Conservation (phyloP, 2,797 vertebrate genomes). For the Gambusia yucatana region DNA sequence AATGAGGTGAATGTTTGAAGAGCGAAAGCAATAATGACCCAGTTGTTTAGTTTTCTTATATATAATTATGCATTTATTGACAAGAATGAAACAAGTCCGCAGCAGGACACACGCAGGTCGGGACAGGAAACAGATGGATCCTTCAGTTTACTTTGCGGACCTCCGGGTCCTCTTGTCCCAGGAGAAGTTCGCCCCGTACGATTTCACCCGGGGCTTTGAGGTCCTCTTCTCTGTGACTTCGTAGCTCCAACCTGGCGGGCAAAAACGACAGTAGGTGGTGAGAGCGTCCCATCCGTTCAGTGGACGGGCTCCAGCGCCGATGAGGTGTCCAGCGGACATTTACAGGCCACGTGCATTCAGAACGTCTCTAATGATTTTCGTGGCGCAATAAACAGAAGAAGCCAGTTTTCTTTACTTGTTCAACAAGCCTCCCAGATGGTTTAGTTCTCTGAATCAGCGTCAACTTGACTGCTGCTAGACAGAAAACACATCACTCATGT, state of each 20-base stretch:
- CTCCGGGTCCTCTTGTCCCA: slow-evolving; percentile 97
- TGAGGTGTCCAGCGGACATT: slow-evolving; percentile 68
- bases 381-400: slow-evolving; percentile 71
- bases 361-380: slow-evolving; percentile 63
- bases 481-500: slow-evolving; percentile 6
- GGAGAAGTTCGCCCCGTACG: slow-evolving; percentile 97
- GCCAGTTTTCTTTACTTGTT: slow-evolving; percentile 59
- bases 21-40: slow-evolving; percentile 56
- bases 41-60: slow-evolving; percentile 73
- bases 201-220: slow-evolving; percentile 94
- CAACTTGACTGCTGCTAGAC: slow-evolving; percentile 20
- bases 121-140: slow-evolving; percentile 72
- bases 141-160: slow-evolving; percentile 91
- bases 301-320: slow-evolving; percentile 59
- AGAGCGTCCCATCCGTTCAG: slow-evolving; percentile 53
- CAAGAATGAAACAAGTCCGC: slow-evolving; percentile 82
- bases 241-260: slow-evolving; percentile 92
- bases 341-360: slow-evolving; percentile 67
- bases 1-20: slow-evolving; percentile 75
- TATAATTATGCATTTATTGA: slow-evolving; percentile 90
- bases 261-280: slow-evolving; percentile 61
- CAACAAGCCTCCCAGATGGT: slow-evolving; percentile 70
- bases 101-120: slow-evolving; percentile 79
- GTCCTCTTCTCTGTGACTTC: slow-evolving; percentile 90
- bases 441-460: slow-evolving; percentile 41